phyloP scores from a whole-genome alignment of 2,797 vertebrate genomes.

The Aphelocoma californica region DNA sequence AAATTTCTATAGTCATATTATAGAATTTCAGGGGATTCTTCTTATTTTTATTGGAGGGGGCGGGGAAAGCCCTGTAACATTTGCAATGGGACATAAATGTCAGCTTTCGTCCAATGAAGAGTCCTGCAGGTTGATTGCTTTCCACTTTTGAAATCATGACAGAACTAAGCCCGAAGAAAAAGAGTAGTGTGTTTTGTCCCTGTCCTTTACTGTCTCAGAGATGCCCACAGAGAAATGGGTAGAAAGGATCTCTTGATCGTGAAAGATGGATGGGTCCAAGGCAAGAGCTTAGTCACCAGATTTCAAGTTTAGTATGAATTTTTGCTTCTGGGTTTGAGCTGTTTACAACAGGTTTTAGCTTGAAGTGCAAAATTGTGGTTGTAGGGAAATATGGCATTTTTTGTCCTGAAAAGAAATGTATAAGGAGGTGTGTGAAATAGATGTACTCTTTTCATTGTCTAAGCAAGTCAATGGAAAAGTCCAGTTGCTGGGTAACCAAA shows the following conservation, averaged over 20 bases:
- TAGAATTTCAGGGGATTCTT: neutral
- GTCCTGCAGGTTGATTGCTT: constrained; percentile 15
- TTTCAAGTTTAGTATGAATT: constrained; percentile 10
- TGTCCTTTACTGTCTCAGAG: neutral
- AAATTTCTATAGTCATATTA: neutral
- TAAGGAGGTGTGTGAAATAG: neutral
- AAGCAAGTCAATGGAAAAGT: constrained; percentile 26
- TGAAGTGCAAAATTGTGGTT: constrained; percentile 41
- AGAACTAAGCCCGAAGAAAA: constrained; percentile 43
- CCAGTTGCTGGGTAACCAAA: neutral
- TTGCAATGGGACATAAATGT: constrained; percentile 8
- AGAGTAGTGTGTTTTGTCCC: neutral
- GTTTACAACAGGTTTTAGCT: constrained; percentile 42
- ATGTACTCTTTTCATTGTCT: neutral
- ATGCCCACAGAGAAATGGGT: constrained; percentile 14
- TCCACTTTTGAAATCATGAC: constrained; percentile 45
- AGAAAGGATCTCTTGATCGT: constrained; percentile 51
- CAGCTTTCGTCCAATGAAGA: constrained; percentile 31
- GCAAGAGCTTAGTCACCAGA: constrained; percentile 39
- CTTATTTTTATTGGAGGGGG: neutral
- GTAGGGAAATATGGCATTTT: constrained; percentile 35
- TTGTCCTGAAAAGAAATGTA: constrained; percentile 11
- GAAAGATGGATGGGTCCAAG: constrained; percentile 25
- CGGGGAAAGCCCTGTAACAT: neutral
- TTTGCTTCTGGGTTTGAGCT: constrained; percentile 54